Base-by-base conservation (phyloP, 2,888 invertebrate species). In the Conops quadrifasciatus region DNA sequence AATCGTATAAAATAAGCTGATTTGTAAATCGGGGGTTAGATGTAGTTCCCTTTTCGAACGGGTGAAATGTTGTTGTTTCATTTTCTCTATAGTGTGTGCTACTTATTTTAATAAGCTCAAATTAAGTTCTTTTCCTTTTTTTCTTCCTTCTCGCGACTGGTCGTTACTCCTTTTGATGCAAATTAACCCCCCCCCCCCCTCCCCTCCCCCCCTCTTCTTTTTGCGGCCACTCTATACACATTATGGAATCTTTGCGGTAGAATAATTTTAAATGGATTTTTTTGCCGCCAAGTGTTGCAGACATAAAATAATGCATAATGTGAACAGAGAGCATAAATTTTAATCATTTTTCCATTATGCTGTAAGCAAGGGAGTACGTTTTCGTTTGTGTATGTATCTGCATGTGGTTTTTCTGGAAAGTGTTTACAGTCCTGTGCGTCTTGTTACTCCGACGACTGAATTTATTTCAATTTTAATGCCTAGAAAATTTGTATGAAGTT, bases 221-320 rank as follows among this genome's bases (percentile, higher is more conserved):
- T 28, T 36, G 4, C 9, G 5, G 5, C 9, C 36, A 36, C 9
- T 36, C 9, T 36, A 36, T 36, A 36, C 5, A 36, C 4, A 36
- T 4, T 36, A 9, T 36, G 9, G 47, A 47, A 47, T 63, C 45
- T 47, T 26, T 2, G 63, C 13, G 47, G 26, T 19, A 47, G 21
- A 47, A 63, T 47, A 63, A 47, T 63, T 63, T 36, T 47, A 63
- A 47, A 63, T 47, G 47, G 19, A 47, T 26, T 43, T 62, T 62
- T 62, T 60, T 62, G 19, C 16, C 45, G 13, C 47, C 47, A 63
- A 63, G 63, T 63, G 63, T 63, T 63, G 63, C 63, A 63, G 47
- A 47, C 63, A 47, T 63, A 47, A 63, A 63, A 63, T 47, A 63
- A 63, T 63, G 63, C 45, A 63, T 63, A 47, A 63, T 47, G 26